These are phyloP conservation scores for Brachionus paranguensis DNA, from an alignment of 1,140 invertebrate species.

Conservation along the genomic window DNA sequence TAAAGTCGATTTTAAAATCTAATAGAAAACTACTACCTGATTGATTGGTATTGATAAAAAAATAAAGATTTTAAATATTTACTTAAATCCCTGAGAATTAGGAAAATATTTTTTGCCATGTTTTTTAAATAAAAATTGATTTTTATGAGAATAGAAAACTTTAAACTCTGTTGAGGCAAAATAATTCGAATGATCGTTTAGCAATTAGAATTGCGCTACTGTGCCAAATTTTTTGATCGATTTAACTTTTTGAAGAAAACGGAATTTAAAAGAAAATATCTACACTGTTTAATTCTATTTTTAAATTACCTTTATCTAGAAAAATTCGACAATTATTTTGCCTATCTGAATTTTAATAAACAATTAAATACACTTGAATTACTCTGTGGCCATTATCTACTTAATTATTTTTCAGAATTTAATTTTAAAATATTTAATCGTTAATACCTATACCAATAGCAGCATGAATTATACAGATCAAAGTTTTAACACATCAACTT, in stretches of 20 bases:
- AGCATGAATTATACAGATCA: not conserved
- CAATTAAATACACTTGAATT: slow-evolving; percentile 1
- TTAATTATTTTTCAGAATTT: not conserved
- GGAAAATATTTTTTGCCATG: not conserved
- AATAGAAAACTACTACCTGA: not conserved
- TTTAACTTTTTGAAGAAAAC: slow-evolving; percentile 11
- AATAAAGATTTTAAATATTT: not conserved
- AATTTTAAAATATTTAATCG: not conserved
- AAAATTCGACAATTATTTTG: not conserved
- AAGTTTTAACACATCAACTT: not conserved
- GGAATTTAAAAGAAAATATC: not conserved
- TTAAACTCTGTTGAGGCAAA: not conserved
- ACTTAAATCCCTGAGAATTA: not conserved
- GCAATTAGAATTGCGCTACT: not conserved
- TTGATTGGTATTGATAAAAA: slow-evolving; percentile 14
- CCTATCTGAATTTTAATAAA: slow-evolving; percentile 23
- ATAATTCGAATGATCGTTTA: not conserved
- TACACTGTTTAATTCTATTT: not conserved
- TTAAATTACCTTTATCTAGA: not conserved
- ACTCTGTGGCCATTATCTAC: not conserved
- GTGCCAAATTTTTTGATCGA: not conserved
- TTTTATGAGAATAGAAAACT: not conserved
- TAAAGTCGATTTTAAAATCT: not conserved
- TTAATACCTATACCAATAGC: not conserved
- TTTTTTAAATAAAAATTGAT: slow-evolving; percentile 3